Conservation (phyloP, 2,113 vertebrate genomes). For the Apaloderma vittatum region DNA sequence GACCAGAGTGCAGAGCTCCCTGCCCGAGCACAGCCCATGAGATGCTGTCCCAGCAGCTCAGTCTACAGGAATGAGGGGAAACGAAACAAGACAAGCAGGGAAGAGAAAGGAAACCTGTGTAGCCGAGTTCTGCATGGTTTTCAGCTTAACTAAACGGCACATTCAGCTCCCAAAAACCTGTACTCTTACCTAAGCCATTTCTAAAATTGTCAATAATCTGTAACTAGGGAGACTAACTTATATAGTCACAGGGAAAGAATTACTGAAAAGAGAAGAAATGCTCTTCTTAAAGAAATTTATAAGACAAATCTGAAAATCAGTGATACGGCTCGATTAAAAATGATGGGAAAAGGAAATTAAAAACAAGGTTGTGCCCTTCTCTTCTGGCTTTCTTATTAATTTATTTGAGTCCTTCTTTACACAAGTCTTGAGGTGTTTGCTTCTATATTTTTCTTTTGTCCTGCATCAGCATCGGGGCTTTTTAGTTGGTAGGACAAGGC, state of each 20-base stretch:
- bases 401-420: background rate
- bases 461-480: background rate
- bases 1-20: background rate
- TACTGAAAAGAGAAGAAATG: background rate
- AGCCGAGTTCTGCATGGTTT: background rate
- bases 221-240: background rate
- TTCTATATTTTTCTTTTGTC: background rate
- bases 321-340: background rate
- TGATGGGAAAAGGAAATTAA: background rate
- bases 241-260: background rate
- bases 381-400: background rate
- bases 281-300: background rate
- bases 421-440: background rate
- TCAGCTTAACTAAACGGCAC: background rate
- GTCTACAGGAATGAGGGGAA: background rate
- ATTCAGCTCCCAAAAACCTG: background rate
- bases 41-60: background rate
- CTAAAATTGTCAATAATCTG: background rate
- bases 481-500: background rate
- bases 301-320: background rate
- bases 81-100: rapidly evolving
- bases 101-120: background rate
- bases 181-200: background rate
- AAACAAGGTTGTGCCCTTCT: background rate
- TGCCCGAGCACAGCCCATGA: background rate